Base-by-base conservation (phyloP, 2,797 vertebrate genomes). In the Arvicola amphibius region DNA sequence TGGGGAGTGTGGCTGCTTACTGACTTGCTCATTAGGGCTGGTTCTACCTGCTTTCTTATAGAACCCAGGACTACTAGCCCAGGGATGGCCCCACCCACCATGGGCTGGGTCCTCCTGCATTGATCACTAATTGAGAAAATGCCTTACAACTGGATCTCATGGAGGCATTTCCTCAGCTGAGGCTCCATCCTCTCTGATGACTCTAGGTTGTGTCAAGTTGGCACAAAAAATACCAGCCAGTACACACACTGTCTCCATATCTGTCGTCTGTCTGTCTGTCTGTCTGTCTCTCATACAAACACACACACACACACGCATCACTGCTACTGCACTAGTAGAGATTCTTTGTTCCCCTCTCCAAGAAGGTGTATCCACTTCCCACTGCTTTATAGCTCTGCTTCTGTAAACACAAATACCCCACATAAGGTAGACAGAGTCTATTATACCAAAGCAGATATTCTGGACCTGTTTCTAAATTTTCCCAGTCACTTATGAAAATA, bases 401-500 rank as follows among this genome's bases (percentile, higher is more conserved):
- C 37, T 80, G 63, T 56, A 84, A 67, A 84, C 67, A 73, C 16
- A 56, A 25, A 71, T 27, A 53, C 63, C n/a, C 4, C 93, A 16
- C 84, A 65, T 29, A 78, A 34, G 7, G 29, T 32, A 23, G 37
- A 61, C 56, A 4, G 6, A 23, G 17, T 17, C 69, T 34, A 65
- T 46, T 51, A n/a, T n/a, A 14, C 61, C 48, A 23, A 63, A n/a
- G 73, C 29, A 94, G 13, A 46, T 27, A 71, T 13, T 43, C 32
- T 16, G 9, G 5, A 51, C 5, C 6, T 16, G 11, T 34, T 63
- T 59, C 51, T 84, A 17, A 23, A 25, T 71, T 84, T 94, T 51
- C 65, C 29, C 19, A 92, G 29, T 84, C 25, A 56, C 10, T 34
- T 86, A 80, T 91, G 40, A 83, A 84, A 92, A 69, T 17, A 87